Conservation (phyloP, 2,888 invertebrate species). For the Pseudoips prasinana region DNA sequence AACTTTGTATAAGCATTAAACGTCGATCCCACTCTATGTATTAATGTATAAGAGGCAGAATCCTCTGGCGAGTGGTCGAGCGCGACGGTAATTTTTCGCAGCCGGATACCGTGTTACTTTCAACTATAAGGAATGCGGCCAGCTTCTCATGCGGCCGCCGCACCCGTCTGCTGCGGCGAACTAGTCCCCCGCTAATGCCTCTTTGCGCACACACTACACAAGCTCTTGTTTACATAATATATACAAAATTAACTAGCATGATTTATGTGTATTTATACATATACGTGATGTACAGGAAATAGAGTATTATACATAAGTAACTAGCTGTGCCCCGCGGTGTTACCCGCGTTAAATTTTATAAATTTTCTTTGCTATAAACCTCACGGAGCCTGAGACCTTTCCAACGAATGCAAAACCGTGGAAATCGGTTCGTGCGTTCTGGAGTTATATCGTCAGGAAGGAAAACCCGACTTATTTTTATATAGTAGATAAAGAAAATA, state of each 20-base stretch:
- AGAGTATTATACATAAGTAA: neutral
- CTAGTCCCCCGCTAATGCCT: conserved; percentile 12
- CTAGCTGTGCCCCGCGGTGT: too few species aligned
- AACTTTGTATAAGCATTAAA: conserved; percentile 33
- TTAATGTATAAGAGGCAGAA: conserved; percentile 40
- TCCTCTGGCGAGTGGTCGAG: conserved; percentile 32
- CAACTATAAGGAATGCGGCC: conserved; percentile 78
- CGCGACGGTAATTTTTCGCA: conserved; percentile 71
- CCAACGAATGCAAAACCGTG: too few species aligned
- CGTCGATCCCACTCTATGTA: conserved; percentile 26
- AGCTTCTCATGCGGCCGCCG: conserved; percentile 57
- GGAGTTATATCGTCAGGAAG: too few species aligned
- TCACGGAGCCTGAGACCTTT: too few species aligned
- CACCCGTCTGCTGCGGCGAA: conserved; percentile 46
- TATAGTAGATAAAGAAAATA: too few species aligned
- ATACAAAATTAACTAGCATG: conserved; percentile 5
- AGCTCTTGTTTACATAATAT: conserved; percentile 7
- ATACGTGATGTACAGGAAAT: conserved; percentile 5
- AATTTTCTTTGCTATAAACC: too few species aligned
- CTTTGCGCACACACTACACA: conserved; percentile 6
- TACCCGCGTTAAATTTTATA: too few species aligned
- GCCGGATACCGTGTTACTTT: conserved; percentile 78
- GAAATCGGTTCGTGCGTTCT: too few species aligned
- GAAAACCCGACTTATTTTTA: too few species aligned
- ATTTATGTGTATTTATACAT: conserved; percentile 5